phyloP scores from a whole-genome alignment of 2,888 invertebrate genomes.

The Cordylochernes scorpioides region DNA sequence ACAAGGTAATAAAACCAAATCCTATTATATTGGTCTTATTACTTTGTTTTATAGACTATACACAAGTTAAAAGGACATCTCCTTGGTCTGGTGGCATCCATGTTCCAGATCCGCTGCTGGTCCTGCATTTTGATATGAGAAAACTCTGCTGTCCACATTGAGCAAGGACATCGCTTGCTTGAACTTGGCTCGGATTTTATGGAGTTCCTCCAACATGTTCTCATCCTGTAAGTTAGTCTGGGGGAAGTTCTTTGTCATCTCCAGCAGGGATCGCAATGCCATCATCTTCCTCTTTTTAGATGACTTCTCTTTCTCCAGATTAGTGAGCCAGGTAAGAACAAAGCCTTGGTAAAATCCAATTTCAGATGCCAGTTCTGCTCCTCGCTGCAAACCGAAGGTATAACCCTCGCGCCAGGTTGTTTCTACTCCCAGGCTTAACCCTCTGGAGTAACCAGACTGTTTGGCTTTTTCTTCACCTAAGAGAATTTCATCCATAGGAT shows the following conservation, averaged over 20 bases:
- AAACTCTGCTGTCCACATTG: too few relatives aligned
- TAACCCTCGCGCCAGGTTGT: constrained; percentile 16
- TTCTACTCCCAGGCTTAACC: constrained; percentile 16
- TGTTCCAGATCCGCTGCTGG: too few relatives aligned
- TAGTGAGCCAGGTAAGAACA: constrained; percentile 15
- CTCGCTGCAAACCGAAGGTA: constrained; percentile 14
- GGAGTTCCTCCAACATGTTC: constrained; percentile 13
- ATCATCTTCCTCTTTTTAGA: constrained; percentile 15
- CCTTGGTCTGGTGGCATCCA: too few relatives aligned
- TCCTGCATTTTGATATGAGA: too few relatives aligned
- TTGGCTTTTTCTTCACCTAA: too few relatives aligned
- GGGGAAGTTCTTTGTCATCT: constrained; percentile 15
- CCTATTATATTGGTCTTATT: too few relatives aligned
- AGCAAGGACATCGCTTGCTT: too few relatives aligned
- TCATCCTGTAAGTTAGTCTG: constrained; percentile 14
- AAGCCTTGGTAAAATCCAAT: constrained; percentile 16
- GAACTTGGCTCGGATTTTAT: constrained; percentile 15
- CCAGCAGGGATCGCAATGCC: constrained; percentile 13
- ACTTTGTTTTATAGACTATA: too few relatives aligned
- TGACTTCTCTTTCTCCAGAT: constrained; percentile 15
- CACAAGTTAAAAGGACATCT: too few relatives aligned
- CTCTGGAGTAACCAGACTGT: too few relatives aligned
- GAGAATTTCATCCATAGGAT: too few relatives aligned
- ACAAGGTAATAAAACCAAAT: too few relatives aligned
- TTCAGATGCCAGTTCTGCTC: constrained; percentile 16